These are phyloP conservation scores for Coenobita brevimanus DNA, from an alignment of 1,140 invertebrate species.

Conservation along the genomic window DNA sequence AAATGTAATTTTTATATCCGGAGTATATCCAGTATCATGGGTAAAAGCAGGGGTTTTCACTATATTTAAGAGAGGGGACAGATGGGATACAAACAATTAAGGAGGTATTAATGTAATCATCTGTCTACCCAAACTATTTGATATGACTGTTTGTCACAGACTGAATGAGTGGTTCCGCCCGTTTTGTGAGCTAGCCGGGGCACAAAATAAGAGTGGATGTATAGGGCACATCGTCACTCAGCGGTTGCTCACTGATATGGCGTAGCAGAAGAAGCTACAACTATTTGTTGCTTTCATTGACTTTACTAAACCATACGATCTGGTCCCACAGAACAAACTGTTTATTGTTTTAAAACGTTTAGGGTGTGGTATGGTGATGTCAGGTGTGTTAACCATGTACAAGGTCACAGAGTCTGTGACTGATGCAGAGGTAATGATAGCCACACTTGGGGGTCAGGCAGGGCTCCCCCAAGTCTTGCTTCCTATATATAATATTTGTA, in stretches of 20 bases:
- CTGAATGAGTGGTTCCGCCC: conserved; percentile 1
- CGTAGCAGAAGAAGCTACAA: neutral
- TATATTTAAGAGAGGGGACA: conserved; percentile 22
- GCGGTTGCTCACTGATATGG: neutral
- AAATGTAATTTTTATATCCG: no score
- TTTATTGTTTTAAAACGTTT: no score
- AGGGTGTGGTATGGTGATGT: no score
- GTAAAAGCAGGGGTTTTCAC: no score
- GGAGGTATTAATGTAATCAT: conserved; percentile 7
- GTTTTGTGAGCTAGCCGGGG: neutral
- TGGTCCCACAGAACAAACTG: conserved; percentile 13
- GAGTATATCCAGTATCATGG: conserved; percentile 9
- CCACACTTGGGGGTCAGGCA: neutral
- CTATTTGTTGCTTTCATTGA: conserved; percentile 5
- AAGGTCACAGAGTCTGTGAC: conserved; percentile 4
- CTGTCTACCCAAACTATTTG: neutral
- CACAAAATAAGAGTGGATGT: neutral
- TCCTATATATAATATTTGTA: neutral
- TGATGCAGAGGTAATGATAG: neutral
- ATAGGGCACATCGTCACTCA: no score
- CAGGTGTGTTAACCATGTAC: neutral
- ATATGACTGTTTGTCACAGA: conserved; percentile 18
- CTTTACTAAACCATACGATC: conserved; percentile 2
- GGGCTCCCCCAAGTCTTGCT: no score
- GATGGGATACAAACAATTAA: neutral